Evolutionary conservation across 2,888 invertebrate species (phyloP).

Genomic region (Onchidella celtica): DNA sequence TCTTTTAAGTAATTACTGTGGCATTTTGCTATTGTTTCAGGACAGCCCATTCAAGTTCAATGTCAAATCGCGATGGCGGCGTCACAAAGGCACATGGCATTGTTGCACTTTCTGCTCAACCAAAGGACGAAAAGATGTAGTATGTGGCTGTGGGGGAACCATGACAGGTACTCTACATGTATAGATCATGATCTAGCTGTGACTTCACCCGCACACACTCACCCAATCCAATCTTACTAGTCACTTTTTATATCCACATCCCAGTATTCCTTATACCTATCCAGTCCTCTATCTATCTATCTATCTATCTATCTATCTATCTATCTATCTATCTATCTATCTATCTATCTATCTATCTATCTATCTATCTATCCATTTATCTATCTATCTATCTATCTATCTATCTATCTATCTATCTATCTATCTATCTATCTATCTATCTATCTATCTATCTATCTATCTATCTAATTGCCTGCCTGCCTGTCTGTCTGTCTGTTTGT

Average conservation of each 20-base stretch:
- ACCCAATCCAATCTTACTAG: too few species aligned
- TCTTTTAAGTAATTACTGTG: neutral
- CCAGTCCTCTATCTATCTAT: too few species aligned
- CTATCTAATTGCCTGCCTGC: too few species aligned
- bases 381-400: slow-evolving; percentile 4
- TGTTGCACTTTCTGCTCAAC: slow-evolving; percentile 53
- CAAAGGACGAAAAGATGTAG: slow-evolving; percentile 40
- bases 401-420: slow-evolving; percentile 17
- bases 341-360: neutral
- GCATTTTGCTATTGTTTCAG: slow-evolving; percentile 39
- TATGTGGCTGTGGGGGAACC: slow-evolving; percentile 40
- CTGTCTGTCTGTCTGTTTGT: too few species aligned
- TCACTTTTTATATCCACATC: too few species aligned
- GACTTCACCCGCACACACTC: too few species aligned
- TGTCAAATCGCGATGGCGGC: slow-evolving; percentile 53
- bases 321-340: neutral
- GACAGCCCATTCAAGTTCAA: slow-evolving; percentile 53
- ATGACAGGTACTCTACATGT: slow-evolving; percentile 54
- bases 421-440: slow-evolving; percentile 26
- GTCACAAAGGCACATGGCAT: slow-evolving; percentile 53
- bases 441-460: neutral
- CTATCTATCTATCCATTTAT: too few species aligned
- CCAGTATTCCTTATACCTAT: too few species aligned
- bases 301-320: slow-evolving; percentile 3
- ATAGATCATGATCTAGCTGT: too few species aligned